These are phyloP conservation scores for Theocolax elegans DNA, from an alignment of 1,140 invertebrate species.

Conservation along the genomic window DNA sequence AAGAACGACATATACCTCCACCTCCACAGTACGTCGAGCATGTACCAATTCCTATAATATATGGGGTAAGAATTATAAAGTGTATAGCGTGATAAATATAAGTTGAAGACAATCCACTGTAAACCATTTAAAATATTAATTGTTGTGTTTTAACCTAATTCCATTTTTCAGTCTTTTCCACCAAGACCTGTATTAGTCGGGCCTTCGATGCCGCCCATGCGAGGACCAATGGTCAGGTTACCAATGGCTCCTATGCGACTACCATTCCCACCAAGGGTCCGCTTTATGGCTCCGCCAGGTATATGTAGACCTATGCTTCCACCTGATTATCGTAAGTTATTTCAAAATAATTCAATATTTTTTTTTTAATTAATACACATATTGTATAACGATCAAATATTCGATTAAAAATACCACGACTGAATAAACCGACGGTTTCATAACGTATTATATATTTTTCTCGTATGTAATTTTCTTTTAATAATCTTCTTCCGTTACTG, in stretches of 20 bases:
- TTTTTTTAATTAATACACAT: too few species aligned
- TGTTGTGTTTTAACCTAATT: not conserved
- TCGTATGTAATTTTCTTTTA: too few species aligned
- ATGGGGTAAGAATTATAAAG: conserved; percentile 6
- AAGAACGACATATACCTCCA: not conserved
- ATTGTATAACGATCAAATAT: too few species aligned
- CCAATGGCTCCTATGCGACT: not conserved
- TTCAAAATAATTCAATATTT: not conserved
- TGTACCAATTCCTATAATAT: conserved; percentile 10
- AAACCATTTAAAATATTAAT: too few species aligned
- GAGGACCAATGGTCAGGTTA: not conserved
- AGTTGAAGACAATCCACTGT: too few species aligned
- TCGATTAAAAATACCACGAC: too few species aligned
- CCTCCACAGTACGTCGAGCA: conserved; percentile 1
- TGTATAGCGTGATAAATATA: too few species aligned
- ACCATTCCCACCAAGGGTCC: conserved; percentile 11
- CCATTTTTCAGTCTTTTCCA: not conserved
- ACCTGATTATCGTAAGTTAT: conserved; percentile 9
- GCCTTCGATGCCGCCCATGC: not conserved
- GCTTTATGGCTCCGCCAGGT: not conserved
- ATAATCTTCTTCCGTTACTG: too few species aligned
- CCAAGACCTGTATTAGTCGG: conserved; percentile 22
- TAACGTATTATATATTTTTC: too few species aligned
- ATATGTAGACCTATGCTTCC: conserved; percentile 16
- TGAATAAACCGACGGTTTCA: too few species aligned